A percentile compares a stretch with the other conserved stretches of the same genome.
These are phyloP conservation scores for Falco berigora DNA, from an alignment of 2,797 vertebrate genomes.

Conservation along the genomic window DNA sequence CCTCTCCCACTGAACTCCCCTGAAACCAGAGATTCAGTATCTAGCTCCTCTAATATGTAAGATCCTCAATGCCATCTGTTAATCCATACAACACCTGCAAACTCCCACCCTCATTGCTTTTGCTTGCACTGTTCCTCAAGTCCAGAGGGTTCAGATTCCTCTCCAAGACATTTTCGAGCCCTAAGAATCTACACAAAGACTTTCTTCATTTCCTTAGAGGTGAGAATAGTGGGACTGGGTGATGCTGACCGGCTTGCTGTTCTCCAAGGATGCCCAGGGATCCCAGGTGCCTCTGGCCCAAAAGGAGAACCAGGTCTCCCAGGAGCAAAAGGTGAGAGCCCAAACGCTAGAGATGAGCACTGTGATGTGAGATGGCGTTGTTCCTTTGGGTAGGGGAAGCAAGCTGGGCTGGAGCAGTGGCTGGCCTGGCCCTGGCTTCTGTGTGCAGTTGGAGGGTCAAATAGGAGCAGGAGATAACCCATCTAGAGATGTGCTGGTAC, in stretches of 20 bases:
- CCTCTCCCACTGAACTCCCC: background rate
- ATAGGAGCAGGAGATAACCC: background rate
- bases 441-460: background rate
- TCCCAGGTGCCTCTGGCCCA: background rate
- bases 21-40: background rate
- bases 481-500: background rate
- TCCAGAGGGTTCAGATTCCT: background rate
- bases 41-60: background rate
- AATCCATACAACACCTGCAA: background rate
- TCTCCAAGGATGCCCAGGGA: conserved; percentile 45
- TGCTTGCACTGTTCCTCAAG: background rate
- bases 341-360: background rate
- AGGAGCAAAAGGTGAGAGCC: conserved; percentile 14
- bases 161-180: background rate
- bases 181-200: background rate
- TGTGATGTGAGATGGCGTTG: background rate
- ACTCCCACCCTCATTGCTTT: background rate
- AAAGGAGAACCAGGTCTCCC: conserved; percentile 29
- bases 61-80: background rate
- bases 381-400: background rate
- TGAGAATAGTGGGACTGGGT: conserved; percentile 14
- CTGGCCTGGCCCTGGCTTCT: background rate
- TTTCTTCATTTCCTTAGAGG: background rate
- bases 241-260: background rate
- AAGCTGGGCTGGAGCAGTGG: background rate